Conservation (phyloP, 2,797 vertebrate genomes). For the Sebastiscus albofasciatus region DNA sequence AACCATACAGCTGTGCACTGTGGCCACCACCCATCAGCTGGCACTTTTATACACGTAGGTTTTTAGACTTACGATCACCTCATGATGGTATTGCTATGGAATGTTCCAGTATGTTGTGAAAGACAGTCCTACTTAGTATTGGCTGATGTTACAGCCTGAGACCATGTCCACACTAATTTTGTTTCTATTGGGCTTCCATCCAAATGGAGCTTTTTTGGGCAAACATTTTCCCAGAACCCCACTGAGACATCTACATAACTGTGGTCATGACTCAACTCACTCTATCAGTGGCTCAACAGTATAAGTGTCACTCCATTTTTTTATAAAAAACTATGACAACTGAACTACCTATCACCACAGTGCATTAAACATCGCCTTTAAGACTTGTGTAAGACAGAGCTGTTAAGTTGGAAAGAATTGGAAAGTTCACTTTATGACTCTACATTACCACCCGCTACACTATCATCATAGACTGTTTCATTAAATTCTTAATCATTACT, state of each 20-base stretch:
- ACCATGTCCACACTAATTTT: neutral
- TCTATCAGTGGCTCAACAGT: neutral
- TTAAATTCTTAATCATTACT: neutral
- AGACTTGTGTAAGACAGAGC: neutral
- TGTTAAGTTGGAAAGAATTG: neutral
- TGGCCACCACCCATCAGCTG: neutral
- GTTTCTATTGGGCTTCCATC: neutral
- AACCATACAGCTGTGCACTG: neutral
- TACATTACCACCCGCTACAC: neutral
- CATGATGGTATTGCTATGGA: neutral
- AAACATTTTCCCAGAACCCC: neutral
- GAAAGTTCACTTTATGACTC: neutral
- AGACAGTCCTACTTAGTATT: neutral
- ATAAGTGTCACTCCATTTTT: neutral
- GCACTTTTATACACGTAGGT: neutral
- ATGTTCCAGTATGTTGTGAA: neutral
- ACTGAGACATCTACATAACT: neutral
- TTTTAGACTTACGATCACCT: neutral
- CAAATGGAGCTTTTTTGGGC: neutral
- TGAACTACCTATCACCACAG: constrained; percentile 41
- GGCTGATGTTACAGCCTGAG: neutral
- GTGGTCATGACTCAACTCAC: neutral
- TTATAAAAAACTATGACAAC: neutral
- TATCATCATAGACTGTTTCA: neutral
- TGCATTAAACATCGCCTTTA: constrained; percentile 30